Evolutionary conservation across 2,888 invertebrate species (phyloP).

Genomic region (Megalurothrips usitatus): DNA sequence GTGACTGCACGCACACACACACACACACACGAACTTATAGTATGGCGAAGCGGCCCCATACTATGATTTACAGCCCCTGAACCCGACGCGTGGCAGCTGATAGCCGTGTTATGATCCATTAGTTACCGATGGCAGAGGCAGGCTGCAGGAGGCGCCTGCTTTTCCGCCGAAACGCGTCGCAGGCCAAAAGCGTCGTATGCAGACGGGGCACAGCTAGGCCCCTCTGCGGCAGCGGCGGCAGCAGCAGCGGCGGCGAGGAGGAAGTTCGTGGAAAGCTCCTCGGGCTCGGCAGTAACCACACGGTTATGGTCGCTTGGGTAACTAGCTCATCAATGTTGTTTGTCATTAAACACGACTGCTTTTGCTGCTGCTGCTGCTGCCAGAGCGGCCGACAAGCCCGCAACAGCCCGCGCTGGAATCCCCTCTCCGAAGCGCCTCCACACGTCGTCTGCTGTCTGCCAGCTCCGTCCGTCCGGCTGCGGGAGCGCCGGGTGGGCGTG

Average conservation of each 20-base stretch:
- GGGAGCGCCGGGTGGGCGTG: background rate
- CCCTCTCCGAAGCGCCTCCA: no score
- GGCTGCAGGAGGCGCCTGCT: background rate
- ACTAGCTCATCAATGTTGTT: slow-evolving; percentile 6
- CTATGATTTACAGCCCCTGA: background rate
- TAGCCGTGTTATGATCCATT: slow-evolving; percentile 13
- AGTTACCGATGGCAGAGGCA: background rate
- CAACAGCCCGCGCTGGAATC: no score
- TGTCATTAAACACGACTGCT: background rate
- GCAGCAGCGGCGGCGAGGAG: background rate
- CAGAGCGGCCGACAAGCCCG: no score
- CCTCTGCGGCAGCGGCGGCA: background rate
- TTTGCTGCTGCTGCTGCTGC: background rate
- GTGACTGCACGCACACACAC: background rate
- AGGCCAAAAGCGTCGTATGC: background rate
- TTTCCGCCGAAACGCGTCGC: background rate
- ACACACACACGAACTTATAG: no score
- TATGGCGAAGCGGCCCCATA: background rate
- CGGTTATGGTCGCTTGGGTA: background rate
- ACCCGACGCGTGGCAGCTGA: background rate
- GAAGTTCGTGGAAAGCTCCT: slow-evolving; percentile 1
- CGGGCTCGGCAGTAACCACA: background rate
- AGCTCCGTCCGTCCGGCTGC: no score
- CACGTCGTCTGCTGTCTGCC: no score
- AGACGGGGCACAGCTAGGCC: background rate